Conservation (phyloP, 2,113 vertebrate species). For the Hippoglossus stenolepis region DNA sequence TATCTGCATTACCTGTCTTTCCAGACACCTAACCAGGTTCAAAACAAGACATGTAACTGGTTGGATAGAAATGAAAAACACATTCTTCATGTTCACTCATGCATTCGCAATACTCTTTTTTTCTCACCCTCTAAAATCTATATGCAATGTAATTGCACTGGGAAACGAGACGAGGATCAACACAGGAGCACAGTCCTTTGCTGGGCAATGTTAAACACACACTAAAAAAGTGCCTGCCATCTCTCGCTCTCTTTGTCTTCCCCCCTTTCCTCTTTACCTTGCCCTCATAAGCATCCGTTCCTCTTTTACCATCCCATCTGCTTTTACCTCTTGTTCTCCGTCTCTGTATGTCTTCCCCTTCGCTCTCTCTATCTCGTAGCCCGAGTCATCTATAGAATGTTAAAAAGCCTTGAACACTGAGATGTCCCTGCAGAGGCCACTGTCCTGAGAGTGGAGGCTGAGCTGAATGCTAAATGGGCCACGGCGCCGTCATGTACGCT, state of each 20-base stretch:
- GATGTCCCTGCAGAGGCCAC: conserved; percentile 66
- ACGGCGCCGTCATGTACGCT: background rate
- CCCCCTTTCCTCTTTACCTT: background rate
- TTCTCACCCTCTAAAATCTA: no score
- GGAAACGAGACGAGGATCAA: background rate
- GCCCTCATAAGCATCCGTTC: conserved; percentile 16
- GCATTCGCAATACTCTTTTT: no score
- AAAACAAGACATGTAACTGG: background rate
- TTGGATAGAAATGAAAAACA: no score
- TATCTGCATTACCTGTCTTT: conserved; percentile 36
- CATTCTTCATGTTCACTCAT: no score
- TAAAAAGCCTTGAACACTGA: conserved; percentile 70
- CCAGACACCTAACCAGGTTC: conserved; percentile 30
- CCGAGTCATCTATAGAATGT: conserved; percentile 58
- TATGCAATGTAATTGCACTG: no score
- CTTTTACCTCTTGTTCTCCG: conserved; percentile 53
- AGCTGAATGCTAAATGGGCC: conserved; percentile 67
- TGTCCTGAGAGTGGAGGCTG: conserved; percentile 64
- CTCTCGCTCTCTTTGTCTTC: background rate
- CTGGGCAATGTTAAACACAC: conserved; percentile 29
- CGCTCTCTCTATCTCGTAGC: conserved; percentile 28
- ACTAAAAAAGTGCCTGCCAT: conserved; percentile 18
- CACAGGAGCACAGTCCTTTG: background rate
- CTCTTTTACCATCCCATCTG: conserved; percentile 32
- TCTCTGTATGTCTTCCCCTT: conserved; percentile 28